A percentile compares a stretch with the other conserved stretches of the same genome.
phyloP scores from a whole-genome alignment of 2,797 vertebrate species.

The Poecilia wingei region DNA sequence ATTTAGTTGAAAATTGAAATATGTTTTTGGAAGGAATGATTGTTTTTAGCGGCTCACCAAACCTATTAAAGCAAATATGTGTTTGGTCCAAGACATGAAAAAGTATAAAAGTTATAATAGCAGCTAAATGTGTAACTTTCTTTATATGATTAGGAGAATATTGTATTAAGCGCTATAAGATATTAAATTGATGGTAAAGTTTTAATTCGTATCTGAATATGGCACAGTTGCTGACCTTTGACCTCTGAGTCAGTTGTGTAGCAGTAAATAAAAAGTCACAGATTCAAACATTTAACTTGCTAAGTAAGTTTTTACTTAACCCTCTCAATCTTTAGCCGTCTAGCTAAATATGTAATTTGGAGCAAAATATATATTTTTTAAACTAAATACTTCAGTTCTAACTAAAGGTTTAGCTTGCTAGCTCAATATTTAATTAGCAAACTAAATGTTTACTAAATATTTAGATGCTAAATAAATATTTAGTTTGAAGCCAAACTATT shows the following conservation, averaged over 20 bases:
- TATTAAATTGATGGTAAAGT: not conserved
- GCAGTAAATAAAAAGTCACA: too few relatives aligned
- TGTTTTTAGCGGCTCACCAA: not conserved
- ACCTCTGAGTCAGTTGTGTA: constrained; percentile 19
- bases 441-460: too few relatives aligned
- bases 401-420: too few relatives aligned
- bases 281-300: too few relatives aligned
- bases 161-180: not conserved
- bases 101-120: not conserved
- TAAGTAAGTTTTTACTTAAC: too few relatives aligned
- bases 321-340: too few relatives aligned
- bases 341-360: too few relatives aligned
- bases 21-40: not conserved
- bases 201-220: not conserved
- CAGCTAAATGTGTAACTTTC: not conserved
- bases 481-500: too few relatives aligned
- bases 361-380: too few relatives aligned
- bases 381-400: too few relatives aligned
- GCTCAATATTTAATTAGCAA: too few relatives aligned
- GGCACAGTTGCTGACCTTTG: constrained; percentile 27
- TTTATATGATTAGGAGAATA: not conserved
- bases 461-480: too few relatives aligned
- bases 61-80: not conserved
- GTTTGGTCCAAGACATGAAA: not conserved
- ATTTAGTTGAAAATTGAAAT: not conserved